phyloP scores from a whole-genome alignment of 2,888 invertebrate species.

The Magallana nippona region DNA sequence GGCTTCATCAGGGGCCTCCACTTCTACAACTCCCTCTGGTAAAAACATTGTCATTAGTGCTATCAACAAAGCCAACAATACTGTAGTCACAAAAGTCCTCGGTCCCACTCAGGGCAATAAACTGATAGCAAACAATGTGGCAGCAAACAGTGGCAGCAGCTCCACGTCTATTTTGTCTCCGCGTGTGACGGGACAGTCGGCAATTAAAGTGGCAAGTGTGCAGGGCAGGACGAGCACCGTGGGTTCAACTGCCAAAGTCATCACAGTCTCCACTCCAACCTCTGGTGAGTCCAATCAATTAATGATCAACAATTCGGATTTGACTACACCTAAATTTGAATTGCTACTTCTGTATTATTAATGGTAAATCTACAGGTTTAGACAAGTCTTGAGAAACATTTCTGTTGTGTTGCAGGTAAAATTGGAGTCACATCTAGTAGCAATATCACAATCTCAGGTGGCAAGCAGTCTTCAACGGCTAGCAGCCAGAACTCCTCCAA shows the following conservation, averaged over 20 bases:
- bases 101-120: conserved; percentile 59
- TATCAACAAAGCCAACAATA: conserved; percentile 71
- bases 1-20: conserved; percentile 40
- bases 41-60: conserved; percentile 75
- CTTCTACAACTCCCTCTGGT: conserved; percentile 54
- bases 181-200: conserved; percentile 60
- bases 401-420: not conserved
- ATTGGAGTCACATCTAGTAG: conserved; percentile 21
- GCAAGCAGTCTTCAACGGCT: conserved; percentile 15
- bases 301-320: too few relatives aligned
- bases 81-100: conserved; percentile 71
- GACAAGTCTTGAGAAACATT: not conserved
- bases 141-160: conserved; percentile 61
- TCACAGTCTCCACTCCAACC: conserved; percentile 71
- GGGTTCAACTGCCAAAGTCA: conserved; percentile 67
- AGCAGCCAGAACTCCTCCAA: conserved; percentile 63
- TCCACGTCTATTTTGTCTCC: conserved; percentile 71
- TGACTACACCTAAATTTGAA: not conserved
- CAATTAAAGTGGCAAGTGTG: conserved; percentile 59
- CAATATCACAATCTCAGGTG: conserved; percentile 39
- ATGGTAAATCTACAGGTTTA: not conserved
- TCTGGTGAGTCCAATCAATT: conserved; percentile 55
- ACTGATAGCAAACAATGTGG: conserved; percentile 52
- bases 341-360: not conserved
- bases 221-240: conserved; percentile 57